Percentiles rank a stretch among this genome's conserved stretches.
Conservation (phyloP, 2,888 invertebrate species). For the Leptinotarsa tumamoca region DNA sequence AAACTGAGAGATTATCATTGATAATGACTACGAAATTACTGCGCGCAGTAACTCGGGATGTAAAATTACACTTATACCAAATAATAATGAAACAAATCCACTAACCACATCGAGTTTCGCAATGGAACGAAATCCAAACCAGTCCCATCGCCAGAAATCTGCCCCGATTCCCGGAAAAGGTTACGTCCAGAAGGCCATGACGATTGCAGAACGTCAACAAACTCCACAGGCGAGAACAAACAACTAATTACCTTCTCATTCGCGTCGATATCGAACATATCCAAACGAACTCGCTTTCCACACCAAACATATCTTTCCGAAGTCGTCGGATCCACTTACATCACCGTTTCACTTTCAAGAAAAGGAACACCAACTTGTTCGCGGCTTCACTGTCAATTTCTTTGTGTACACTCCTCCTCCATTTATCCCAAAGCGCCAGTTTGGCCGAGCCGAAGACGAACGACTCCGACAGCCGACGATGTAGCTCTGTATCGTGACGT, state of each 20-base stretch:
- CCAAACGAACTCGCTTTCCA: conserved; percentile 9
- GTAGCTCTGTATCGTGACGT: conserved; percentile 72
- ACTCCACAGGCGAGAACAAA: not conserved
- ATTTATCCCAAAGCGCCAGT: conserved; percentile 61
- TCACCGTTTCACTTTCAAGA: conserved; percentile 44
- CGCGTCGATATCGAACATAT: conserved; percentile 26
- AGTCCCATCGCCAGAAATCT: no score
- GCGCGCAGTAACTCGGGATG: no score
- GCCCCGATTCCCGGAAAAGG: no score
- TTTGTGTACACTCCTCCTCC: conserved; percentile 52
- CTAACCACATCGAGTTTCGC: no score
- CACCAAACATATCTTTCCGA: conserved; percentile 19
- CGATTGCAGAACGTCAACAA: not conserved
- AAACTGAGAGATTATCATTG: no score
- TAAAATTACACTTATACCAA: no score
- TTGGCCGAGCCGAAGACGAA: conserved; percentile 56
- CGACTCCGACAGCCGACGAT: conserved; percentile 61
- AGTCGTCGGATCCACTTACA: conserved; percentile 35
- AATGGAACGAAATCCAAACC: no score
- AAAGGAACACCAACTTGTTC: conserved; percentile 38
- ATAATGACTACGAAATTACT: no score
- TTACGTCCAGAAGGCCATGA: not conserved
- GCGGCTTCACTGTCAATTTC: conserved; percentile 64
- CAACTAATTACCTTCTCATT: conserved; percentile 2
- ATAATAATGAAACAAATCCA: no score